Percentiles rank a stretch among this genome's conserved stretches.
phyloP scores from a whole-genome alignment of 2,797 vertebrate genomes.

The Etheostoma perlongum region DNA sequence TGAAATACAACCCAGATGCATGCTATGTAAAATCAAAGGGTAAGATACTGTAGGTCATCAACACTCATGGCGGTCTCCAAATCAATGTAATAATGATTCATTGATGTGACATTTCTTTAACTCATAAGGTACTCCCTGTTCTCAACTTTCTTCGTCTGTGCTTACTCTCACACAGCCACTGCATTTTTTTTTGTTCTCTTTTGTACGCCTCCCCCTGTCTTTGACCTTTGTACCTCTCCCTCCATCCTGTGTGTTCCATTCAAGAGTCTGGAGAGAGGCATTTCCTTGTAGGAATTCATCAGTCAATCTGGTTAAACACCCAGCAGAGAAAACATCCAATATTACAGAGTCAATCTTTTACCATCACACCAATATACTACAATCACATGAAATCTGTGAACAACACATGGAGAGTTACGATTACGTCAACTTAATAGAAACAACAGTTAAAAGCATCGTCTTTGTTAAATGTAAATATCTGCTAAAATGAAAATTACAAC shows the following conservation, averaged over 20 bases:
- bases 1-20: not conserved
- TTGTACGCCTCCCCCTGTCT: not conserved
- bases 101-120: not conserved
- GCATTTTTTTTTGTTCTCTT: not conserved
- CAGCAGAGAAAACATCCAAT: conserved; percentile 26
- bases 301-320: conserved; percentile 28
- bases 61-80: not conserved
- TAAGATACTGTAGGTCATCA: not conserved
- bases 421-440: conserved; percentile 4
- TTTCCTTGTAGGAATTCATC: conserved; percentile 37
- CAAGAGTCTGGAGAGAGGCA: not conserved
- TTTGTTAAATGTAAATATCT: not conserved
- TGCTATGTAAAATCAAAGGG: not conserved
- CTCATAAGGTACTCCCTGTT: not conserved
- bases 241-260: conserved; percentile 18
- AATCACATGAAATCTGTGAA: conserved; percentile 25
- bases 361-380: conserved; percentile 17
- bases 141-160: not conserved
- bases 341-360: not conserved
- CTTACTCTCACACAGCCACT: not conserved
- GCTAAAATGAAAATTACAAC: not conserved
- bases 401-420: not conserved
- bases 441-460: not conserved
- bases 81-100: not conserved
- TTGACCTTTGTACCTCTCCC: conserved; percentile 11